Base-by-base conservation (phyloP, 2,888 invertebrate genomes). In the Pocota personata region DNA sequence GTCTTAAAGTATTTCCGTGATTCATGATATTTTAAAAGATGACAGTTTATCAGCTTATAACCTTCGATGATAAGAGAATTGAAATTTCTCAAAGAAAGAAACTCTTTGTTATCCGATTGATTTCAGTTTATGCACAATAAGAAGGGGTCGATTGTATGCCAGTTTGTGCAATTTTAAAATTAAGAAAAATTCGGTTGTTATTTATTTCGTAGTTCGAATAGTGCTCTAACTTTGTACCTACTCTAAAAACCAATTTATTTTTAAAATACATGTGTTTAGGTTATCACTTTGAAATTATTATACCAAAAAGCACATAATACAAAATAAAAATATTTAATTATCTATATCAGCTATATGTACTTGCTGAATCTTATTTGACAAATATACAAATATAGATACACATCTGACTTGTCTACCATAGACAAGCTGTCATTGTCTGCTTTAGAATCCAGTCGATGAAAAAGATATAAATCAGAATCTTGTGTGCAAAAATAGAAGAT, bases 401-500 rank as follows among this genome's bases (percentile, higher is more conserved):
- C 5, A 10, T 48, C 2, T 48, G 48, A 21, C 48, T 10, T 21
- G 21, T 48, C 12, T 12, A 16, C 21, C 3, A 48, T 48, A 19
- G 48, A 48, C 48, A 48, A 48, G 12, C 19, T 21, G 8, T 48
- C 48, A 16, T 48, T 48, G 21, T 48, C 21, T 48, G 46, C 48
- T 12, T 48, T 21, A 48, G 19, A 48, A 21, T 48, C 48, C 48
- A 48, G 48, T 19, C 48, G 48, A 19, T 16, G 16, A 46, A 19
- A 24, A n/a, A 48, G 12, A 50, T 8, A 27, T 27, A n/a, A 50
- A 50, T 50, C 50, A 24, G n/a, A 50, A 27, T 21, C 12, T 52
- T 27, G 14, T 40, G n/a, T 27, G 52, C 52, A 52, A 52, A 52
- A 52, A 52, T 52, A 52, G 52, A 27, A 52, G 52, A 52, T 52